phyloP scores from a whole-genome alignment of 2,113 vertebrate genomes.

The Syngnathus scovelli region DNA sequence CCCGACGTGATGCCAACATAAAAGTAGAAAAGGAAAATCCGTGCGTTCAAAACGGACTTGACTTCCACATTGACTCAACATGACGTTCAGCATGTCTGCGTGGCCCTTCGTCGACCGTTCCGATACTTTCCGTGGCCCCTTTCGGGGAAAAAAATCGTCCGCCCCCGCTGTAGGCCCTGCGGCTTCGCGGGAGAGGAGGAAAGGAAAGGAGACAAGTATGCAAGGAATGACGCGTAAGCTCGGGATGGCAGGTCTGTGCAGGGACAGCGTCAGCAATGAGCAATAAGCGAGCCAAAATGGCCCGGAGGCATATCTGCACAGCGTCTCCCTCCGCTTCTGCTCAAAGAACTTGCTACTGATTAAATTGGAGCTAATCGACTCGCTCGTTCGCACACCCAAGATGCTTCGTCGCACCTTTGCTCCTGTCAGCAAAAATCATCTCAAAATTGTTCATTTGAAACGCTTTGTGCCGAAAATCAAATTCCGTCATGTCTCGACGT shows the following conservation, averaged over 20 bases:
- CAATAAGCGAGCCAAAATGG: conserved; percentile 57
- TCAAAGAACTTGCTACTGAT: conserved; percentile 57
- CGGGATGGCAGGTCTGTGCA: conserved; percentile 73
- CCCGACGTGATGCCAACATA: background rate
- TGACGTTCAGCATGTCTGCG: background rate
- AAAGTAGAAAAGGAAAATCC: background rate
- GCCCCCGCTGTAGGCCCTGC: background rate
- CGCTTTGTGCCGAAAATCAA: background rate
- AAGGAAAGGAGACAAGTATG: conserved; percentile 66
- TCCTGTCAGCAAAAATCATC: background rate
- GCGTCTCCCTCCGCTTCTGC: conserved; percentile 33
- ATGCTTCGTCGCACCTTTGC: background rate
- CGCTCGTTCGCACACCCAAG: conserved; percentile 7
- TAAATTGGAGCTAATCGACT: conserved; percentile 37
- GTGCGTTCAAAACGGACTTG: too few relatives aligned
- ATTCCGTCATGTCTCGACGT: background rate
- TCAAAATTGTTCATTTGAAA: background rate
- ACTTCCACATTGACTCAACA: background rate
- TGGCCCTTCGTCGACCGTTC: background rate
- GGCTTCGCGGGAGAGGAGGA: conserved; percentile 18
- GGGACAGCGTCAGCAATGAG: conserved; percentile 54
- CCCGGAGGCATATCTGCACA: conserved; percentile 47
- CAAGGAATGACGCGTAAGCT: conserved; percentile 66
- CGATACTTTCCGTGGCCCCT: background rate
- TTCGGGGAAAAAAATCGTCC: background rate